Evolutionary conservation across 2,888 invertebrate species (phyloP).

Genomic region (Drosophila silvestris): DNA sequence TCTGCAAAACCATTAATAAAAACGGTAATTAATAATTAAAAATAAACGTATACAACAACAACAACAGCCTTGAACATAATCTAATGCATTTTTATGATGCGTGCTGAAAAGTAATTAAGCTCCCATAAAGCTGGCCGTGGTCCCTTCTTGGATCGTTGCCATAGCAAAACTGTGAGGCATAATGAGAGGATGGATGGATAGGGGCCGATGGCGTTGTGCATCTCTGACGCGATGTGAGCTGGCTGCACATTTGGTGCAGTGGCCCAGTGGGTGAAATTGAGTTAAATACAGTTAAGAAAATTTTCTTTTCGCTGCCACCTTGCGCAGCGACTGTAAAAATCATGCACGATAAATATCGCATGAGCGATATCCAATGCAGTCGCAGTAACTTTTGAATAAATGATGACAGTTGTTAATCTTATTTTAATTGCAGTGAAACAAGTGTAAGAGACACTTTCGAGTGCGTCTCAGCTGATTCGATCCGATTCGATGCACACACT

Average conservation of each 20-base stretch:
- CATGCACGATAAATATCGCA: conserved; percentile 48
- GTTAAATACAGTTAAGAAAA: conserved; percentile 71
- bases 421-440: conserved; percentile 8
- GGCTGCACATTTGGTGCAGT: conserved; percentile 84
- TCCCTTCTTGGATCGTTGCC: conserved; percentile 17
- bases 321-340: conserved; percentile 68
- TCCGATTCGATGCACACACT: neutral
- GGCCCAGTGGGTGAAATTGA: conserved; percentile 85
- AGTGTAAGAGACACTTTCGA: conserved; percentile 53
- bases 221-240: conserved; percentile 24
- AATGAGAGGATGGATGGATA: conserved; percentile 31
- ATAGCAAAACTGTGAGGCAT: conserved; percentile 17
- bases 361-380: conserved; percentile 13
- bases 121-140: conserved; percentile 6
- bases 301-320: conserved; percentile 78
- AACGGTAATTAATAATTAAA: conserved; percentile 27
- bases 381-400: neutral
- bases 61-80: conserved; percentile 23
- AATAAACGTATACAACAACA: conserved; percentile 11
- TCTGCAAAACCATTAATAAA: conserved; percentile 14
- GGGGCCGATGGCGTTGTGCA: conserved; percentile 31
- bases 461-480: conserved; percentile 2
- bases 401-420: conserved; percentile 34
- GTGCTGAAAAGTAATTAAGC: conserved; percentile 74
- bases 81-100: conserved; percentile 71